Evolutionary conservation across 1,140 invertebrate genomes (phyloP), one percentile per base, ranked within the genome.

Genomic region (Euura saliciscinereae): DNA sequence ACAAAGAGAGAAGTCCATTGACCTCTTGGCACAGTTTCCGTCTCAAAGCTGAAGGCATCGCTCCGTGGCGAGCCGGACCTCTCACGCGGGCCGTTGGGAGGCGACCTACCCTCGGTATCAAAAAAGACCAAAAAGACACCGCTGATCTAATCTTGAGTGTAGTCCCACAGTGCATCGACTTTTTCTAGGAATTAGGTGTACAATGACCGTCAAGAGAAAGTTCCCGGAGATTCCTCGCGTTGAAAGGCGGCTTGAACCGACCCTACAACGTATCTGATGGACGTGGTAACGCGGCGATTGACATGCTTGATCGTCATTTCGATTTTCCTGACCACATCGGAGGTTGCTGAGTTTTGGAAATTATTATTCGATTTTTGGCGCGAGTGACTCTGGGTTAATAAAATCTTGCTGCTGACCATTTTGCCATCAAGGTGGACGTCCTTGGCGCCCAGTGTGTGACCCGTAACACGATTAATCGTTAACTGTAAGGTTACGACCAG

Each of bases 11-110:
- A 45, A 45, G 66, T 72, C 67, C 74, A 65, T 71, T 75, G 70
- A 72, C 70, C 59, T 45, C 13, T 43, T 75, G 74, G 65, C 74
- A 72, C 71, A 75, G 70, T 72, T 66, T 45, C 45, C 13, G 65
- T 65, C 66, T 42, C 66, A 28, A 59, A 28, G 28, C 28, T 28
- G 28, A 28, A 28, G 51, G 3, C 51, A 59, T 59, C 51, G 6
- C 51, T 59, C 13, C 51, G 51, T 59, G 51, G 51, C 13, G 13
- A 59, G 51, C 51, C 51, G 51, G 51, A 71, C 11, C 45, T 28
- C 28, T 11, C 28, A 28, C 28, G 28, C 43, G 65, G 59, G 13
- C 65, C 71, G 45, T 66, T 65, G 2, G 13, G 70, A 65, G 42
- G 10, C 69, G 10, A 11, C 45, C 51, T 59, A 59, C 51, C 51